These are phyloP conservation scores for Conger conger DNA, from an alignment of 2,113 vertebrate species.

Conservation along the genomic window DNA sequence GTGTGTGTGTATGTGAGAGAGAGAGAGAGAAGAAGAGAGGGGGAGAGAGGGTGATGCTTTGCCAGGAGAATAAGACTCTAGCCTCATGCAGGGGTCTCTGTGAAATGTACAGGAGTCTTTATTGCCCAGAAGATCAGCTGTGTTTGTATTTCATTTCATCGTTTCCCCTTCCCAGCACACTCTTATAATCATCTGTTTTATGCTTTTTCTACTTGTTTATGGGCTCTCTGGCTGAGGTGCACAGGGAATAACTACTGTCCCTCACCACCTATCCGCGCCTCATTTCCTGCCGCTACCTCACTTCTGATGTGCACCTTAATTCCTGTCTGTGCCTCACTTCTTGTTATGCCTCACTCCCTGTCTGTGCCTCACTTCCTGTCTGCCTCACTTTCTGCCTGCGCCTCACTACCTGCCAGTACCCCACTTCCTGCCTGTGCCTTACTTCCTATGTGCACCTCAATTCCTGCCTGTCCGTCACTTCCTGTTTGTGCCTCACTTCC, in stretches of 20 bases:
- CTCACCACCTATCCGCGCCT: too few relatives aligned
- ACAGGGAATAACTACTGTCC: not conserved
- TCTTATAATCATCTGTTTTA: constrained; percentile 1
- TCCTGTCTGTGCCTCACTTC: too few relatives aligned
- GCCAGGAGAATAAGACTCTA: constrained; percentile 20
- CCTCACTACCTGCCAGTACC: too few relatives aligned
- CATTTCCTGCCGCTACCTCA: too few relatives aligned
- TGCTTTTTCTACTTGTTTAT: constrained; percentile 1
- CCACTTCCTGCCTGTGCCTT: too few relatives aligned
- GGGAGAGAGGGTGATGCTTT: not conserved
- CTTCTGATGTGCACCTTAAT: too few relatives aligned
- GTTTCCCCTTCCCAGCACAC: not conserved
- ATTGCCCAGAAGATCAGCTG: constrained; percentile 61
- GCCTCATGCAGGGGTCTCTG: constrained; percentile 67
- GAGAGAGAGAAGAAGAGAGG: not conserved
- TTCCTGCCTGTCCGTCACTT: not conserved
- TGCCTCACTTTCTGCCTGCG: too few relatives aligned
- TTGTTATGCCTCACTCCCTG: too few relatives aligned
- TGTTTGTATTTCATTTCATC: not conserved
- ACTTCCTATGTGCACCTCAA: too few relatives aligned
- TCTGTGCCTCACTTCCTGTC: too few relatives aligned
- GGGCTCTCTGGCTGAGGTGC: not conserved
- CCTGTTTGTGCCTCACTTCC: too few relatives aligned
- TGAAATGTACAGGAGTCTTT: constrained; percentile 66
- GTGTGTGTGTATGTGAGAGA: not conserved